Evolutionary conservation across 1,140 invertebrate species (phyloP), one percentile per base, ranked within the genome.

Genomic region (Anoplophora glabripennis): DNA sequence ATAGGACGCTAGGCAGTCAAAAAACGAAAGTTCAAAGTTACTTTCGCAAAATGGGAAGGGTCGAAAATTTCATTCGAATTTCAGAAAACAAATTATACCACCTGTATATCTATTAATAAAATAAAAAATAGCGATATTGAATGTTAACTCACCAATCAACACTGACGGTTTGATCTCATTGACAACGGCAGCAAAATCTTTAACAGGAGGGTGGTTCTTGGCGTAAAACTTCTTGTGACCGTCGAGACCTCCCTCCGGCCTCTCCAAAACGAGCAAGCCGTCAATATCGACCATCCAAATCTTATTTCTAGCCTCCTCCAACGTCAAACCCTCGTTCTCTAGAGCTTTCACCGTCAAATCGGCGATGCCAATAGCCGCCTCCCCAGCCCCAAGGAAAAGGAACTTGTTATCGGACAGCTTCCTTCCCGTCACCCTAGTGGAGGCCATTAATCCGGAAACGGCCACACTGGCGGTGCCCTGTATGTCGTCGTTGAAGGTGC

Each of bases 401-500:
- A 92, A 90, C 57, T 84, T 90, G 67, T 94, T 88, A 18, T 96
- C 89, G 8, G 80, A 81, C 38, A 98, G 84, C 58, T 84, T 88
- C 54, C 85, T 87, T 36, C 84, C 83, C 0, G 92, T 95, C 12
- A 96, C 79, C 65, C 89, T 81, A 42, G 88, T 82, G 1, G 91
- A 88, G 0, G 93, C 92, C 36, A 95, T 75, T 5, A 98, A 77
- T 4, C 95, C 95, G 21, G 93, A 93, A 17, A 72, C 90, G 10
- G 92, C 92, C 0, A 97, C 95, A 28, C 90, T 2, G 2, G 21
- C 21, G 5, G 21, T 5, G 21, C 21, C 21, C 21, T 28, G 21
- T 28, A 28, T 28, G 72, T 98, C 95, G 73, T 98, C 95, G 72
- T 98, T 98, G 72, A 98, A 98, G 5, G 93, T 96, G 71, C 94